Percentiles rank a stretch among this genome's conserved stretches.
Evolutionary conservation across 2,797 vertebrate species (phyloP).

Genomic region (Falco berigora): DNA sequence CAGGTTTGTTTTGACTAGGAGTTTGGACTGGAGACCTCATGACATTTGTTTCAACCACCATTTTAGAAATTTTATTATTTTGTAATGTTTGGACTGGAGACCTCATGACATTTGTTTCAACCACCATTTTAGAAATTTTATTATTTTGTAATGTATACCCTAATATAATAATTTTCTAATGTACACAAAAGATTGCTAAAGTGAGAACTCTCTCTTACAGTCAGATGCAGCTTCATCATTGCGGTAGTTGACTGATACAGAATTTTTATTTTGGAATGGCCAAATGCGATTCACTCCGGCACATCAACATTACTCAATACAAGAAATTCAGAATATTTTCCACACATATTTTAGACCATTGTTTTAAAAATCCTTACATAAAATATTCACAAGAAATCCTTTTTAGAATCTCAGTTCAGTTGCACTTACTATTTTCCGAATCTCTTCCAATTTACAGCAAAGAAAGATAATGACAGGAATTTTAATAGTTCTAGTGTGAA

Average conservation of each 20-base stretch:
- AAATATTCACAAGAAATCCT: neutral
- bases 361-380: neutral
- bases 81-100: neutral
- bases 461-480: neutral
- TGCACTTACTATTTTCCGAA: neutral
- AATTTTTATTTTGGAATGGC: neutral
- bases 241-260: neutral
- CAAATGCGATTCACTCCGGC: neutral
- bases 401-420: neutral
- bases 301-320: neutral
- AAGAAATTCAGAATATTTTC: neutral
- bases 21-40: neutral
- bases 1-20: neutral
- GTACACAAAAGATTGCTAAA: neutral
- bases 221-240: neutral
- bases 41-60: neutral
- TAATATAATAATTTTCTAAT: neutral
- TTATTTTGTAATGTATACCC: neutral
- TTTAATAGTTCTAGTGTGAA: neutral
- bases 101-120: neutral
- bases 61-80: neutral
- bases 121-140: neutral
- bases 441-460: neutral
- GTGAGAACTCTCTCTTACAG: neutral
- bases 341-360: neutral